phyloP scores from a whole-genome alignment of 2,113 vertebrate genomes.

The Athene noctua region DNA sequence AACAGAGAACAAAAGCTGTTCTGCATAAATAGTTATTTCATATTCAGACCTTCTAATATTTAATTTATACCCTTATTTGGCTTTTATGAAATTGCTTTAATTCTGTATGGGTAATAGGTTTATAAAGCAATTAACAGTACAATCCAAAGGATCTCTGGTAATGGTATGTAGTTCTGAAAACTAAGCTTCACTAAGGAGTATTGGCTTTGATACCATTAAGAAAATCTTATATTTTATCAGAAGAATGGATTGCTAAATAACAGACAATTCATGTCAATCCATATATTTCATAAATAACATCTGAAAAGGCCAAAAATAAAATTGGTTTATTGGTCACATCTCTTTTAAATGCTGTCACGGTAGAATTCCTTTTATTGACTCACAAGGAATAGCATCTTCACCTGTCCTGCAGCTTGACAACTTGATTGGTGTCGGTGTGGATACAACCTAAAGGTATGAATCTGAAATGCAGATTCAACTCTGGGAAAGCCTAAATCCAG shows the following conservation, averaged over 20 bases:
- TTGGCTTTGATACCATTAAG: background rate
- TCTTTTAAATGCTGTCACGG: background rate
- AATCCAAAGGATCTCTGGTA: background rate
- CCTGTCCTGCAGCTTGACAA: background rate
- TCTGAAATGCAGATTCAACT: background rate
- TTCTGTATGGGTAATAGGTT: slow-evolving; percentile 8
- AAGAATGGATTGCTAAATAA: background rate
- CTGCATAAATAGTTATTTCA: slow-evolving; percentile 29
- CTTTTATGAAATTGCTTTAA: slow-evolving; percentile 43
- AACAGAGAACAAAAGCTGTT: slow-evolving; percentile 43
- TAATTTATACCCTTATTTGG: slow-evolving; percentile 57
- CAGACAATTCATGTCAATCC: background rate
- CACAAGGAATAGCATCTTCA: background rate
- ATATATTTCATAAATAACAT: background rate
- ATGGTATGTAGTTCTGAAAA: background rate
- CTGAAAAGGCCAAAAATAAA: background rate
- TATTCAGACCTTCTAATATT: slow-evolving; percentile 22
- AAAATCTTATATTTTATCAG: background rate
- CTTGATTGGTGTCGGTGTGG: background rate
- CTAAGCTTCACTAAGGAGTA: background rate
- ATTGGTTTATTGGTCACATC: background rate
- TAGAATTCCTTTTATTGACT: background rate
- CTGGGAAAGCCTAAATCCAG: background rate
- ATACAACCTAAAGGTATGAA: background rate
- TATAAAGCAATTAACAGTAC: slow-evolving; percentile 47